Base-by-base conservation (phyloP, 1,140 invertebrate genomes). In the Drosophila melanica region DNA sequence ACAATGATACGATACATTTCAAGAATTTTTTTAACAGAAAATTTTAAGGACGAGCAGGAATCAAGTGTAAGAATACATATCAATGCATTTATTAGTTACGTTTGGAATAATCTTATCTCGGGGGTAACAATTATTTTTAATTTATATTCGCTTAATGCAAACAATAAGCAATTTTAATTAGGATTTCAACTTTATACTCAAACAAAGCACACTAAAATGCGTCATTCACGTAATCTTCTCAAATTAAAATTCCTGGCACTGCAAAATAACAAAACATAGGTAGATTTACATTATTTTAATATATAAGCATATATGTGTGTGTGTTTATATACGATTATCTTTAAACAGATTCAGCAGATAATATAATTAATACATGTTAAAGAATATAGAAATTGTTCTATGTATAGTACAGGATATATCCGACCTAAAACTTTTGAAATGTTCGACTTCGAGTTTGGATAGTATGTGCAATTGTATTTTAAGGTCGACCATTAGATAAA, bases 401-500 rank as follows among this genome's bases (percentile, higher is more conserved):
- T 64, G 16, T 33, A 33, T 37, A 33, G 8, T 16, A 45, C 27
- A 51, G 2, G 8, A 10, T 16, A 35, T 58, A 55, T 35, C 23
- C 23, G 20, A 12, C 8, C 45, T 57, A 44, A 18, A 30, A 58
- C 11, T 5, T 58, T 41, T 9, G 30, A 33, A 42, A 44, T 44
- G 27, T 18, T 45, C 16, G 12, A 45, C 23, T 35, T 47, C 9
- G 41, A 57, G 20, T 66, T 27, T 66, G 51, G 16, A 39, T 8
- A 23, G 42, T 60, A 47, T 45, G 41, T 33, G 23, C n/a, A 14
- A 44, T 45, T 62, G 27, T 44, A 42, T 64, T 30, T 20, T 55
- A 55, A 20, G 35, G 62, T 71, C 68, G 62, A 71, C 35, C 51
- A 48, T 44, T 50, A 65, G 10, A 71, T 45, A 58, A 9, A 33